Percentiles rank a stretch among this genome's conserved stretches.
Evolutionary conservation across 2,113 vertebrate species (phyloP).

Genomic region (Sporophila hypoxantha): DNA sequence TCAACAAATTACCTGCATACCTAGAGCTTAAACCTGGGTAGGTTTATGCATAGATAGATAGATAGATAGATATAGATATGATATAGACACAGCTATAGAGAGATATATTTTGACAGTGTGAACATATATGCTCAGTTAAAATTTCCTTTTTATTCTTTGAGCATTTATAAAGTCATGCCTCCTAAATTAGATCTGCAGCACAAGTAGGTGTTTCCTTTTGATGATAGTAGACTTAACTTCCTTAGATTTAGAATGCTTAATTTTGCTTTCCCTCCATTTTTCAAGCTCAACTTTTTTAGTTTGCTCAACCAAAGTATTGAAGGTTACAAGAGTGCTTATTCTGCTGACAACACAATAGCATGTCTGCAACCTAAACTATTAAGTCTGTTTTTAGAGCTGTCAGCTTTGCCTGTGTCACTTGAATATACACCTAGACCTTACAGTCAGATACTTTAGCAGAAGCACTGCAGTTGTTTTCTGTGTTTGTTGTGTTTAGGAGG

Average conservation of each 20-base stretch:
- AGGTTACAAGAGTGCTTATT: conserved; percentile 5
- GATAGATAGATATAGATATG: background rate
- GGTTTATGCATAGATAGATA: background rate
- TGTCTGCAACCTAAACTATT: background rate
- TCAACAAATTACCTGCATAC: background rate
- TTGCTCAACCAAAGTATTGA: background rate
- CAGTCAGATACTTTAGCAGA: background rate
- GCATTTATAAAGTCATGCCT: background rate
- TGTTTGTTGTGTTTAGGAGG: background rate
- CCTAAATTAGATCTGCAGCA: background rate
- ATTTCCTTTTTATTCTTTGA: background rate
- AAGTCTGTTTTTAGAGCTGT: background rate
- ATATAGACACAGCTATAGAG: no score
- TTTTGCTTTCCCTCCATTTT: background rate
- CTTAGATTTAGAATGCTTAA: background rate
- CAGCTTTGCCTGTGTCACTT: background rate
- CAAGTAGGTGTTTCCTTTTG: background rate
- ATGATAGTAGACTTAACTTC: background rate
- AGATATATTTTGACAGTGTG: background rate
- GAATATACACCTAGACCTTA: background rate
- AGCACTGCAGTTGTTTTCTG: background rate
- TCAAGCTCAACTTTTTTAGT: background rate
- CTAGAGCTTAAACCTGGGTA: background rate
- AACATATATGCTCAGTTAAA: background rate
- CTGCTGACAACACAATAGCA: background rate